Evolutionary conservation across 2,797 vertebrate genomes (phyloP).

Genomic region (Danio choprae): DNA sequence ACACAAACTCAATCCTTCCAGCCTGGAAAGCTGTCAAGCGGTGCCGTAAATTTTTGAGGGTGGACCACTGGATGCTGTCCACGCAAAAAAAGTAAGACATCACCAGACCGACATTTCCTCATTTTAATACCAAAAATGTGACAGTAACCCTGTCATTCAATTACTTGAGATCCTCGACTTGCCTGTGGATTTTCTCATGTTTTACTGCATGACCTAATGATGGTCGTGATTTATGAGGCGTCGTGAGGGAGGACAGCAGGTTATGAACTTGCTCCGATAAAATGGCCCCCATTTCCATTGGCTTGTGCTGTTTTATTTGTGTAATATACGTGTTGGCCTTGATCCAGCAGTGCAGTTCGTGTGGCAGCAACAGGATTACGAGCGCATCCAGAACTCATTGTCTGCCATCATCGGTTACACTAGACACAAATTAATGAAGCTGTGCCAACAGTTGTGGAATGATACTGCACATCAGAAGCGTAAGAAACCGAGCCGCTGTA

Average conservation of each 20-base stretch:
- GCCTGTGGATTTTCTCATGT: constrained; percentile 10
- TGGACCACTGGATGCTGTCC: not conserved
- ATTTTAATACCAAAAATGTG: not conserved
- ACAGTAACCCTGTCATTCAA: not conserved
- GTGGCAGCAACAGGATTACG: constrained; percentile 73
- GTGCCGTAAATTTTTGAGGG: constrained; percentile 57
- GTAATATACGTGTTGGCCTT: constrained; percentile 76
- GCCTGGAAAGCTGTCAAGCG: constrained; percentile 61
- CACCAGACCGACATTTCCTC: not conserved
- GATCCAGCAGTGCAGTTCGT: constrained; percentile 68
- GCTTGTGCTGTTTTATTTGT: constrained; percentile 74
- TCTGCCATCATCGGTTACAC: constrained; percentile 62
- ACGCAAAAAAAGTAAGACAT: constrained; percentile 2
- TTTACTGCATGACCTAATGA: constrained; percentile 2
- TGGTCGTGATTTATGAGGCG: constrained; percentile 7
- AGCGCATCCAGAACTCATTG: constrained; percentile 73
- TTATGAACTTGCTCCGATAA: constrained; percentile 7
- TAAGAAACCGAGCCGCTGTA: not conserved
- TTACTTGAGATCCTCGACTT: not conserved
- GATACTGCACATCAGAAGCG: not conserved
- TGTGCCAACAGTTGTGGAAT: not conserved
- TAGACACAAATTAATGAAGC: constrained; percentile 66
- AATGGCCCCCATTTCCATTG: constrained; percentile 19
- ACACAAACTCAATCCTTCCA: constrained; percentile 61
- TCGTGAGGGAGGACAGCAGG: constrained; percentile 14